Base-by-base conservation (phyloP, 1,140 invertebrate genomes). In the Oncopeltus fasciatus region DNA sequence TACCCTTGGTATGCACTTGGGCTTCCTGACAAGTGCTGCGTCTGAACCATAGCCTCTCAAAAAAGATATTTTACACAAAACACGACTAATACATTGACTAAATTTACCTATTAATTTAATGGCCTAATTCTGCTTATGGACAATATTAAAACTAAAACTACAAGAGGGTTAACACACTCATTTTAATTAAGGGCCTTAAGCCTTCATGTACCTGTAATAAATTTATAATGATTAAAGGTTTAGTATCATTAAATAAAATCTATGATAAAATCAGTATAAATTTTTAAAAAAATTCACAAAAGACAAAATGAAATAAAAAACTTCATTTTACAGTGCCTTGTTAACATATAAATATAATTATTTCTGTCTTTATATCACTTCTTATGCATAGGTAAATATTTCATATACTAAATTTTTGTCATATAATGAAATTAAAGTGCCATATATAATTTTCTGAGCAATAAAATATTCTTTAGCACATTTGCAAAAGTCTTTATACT, bases 401-500 rank as follows among this genome's bases (percentile, higher is more conserved):
- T 59, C 18, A 43, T 43, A 43, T 20, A 21, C 31, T 43, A 59
- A 59, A 20, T 21, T 38, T 14, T 20, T 12, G 26, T 21, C 9
- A 59, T 43, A 14, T 38, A 59, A 59, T 53, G 44, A 24, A 26
- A 53, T 53, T 24, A 53, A 18, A 53, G 26, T 53, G 24, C 14
- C 49, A 38, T 53, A 53, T 53, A 24, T 24, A 53, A 51, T 24
- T 53, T 53, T 53, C 49, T 53, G 49, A 53, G 49, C 49, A 53
- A 53, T 53, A 53, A 53, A 53, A 53, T 53, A 53, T 53, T 26
- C n/a, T n/a, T 24, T 4, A 24, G 26, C 24, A 53, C 24, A 24
- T 53, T 24, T 26, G 21, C 8, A 53, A 24, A 24, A 53, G 49
- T 24, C 49, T 24, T 24, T 53, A 53, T 53, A 18, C 21, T 24